These are phyloP conservation scores for Xerus inauris DNA, from an alignment of 2,113 vertebrate genomes.

Conservation along the genomic window DNA sequence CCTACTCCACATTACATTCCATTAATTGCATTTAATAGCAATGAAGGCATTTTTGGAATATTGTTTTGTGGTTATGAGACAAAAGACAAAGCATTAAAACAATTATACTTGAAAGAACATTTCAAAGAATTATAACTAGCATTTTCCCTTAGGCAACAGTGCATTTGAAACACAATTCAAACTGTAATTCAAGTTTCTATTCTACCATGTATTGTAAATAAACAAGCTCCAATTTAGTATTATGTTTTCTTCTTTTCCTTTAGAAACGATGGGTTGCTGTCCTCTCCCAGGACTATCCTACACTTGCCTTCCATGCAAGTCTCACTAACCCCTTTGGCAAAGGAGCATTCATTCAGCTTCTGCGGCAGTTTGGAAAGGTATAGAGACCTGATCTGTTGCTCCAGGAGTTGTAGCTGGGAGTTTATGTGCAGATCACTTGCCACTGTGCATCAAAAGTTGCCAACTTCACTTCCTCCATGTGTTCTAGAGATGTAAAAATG, in stretches of 20 bases:
- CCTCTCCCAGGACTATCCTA: slow-evolving; percentile 96
- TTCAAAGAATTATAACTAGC: slow-evolving; percentile 68
- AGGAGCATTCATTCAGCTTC: slow-evolving; percentile 97
- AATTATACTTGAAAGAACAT: slow-evolving; percentile 70
- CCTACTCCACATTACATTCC: slow-evolving; percentile 73
- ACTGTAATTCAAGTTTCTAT: slow-evolving; percentile 11
- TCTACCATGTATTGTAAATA: slow-evolving; percentile 31
- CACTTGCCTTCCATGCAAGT: slow-evolving; percentile 97
- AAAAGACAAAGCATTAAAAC: slow-evolving; percentile 66
- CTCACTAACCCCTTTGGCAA: slow-evolving; percentile 99
- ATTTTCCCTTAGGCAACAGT: slow-evolving; percentile 26
- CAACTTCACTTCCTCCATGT: not conserved
- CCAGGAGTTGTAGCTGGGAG: not conserved
- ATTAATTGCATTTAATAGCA: slow-evolving; percentile 77
- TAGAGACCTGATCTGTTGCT: not conserved
- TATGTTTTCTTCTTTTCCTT: not conserved
- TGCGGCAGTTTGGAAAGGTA: slow-evolving; percentile 99
- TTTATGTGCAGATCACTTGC: not conserved
- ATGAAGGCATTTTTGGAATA: slow-evolving; percentile 75
- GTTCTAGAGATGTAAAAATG: not conserved
- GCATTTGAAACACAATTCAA: slow-evolving; percentile 42
- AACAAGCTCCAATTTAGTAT: not conserved
- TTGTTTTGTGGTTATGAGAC: slow-evolving; percentile 76
- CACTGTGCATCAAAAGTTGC: not conserved
- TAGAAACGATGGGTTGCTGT: slow-evolving; percentile 98